Base-by-base conservation (phyloP, 2,797 vertebrate species). In the Sternotherus odoratus region DNA sequence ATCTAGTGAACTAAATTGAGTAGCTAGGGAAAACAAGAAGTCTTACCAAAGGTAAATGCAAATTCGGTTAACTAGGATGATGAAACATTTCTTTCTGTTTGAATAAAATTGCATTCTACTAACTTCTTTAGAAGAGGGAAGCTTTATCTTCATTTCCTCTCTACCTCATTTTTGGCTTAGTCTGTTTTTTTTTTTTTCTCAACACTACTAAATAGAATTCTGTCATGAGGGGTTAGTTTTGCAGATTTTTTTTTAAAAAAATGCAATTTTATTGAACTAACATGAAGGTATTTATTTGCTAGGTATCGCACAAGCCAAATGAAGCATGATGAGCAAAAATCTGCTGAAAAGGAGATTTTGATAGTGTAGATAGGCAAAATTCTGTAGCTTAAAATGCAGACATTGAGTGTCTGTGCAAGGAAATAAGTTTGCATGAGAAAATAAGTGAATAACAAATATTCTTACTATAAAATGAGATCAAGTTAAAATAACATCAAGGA, bases 231-330 rank as follows among this genome's bases (percentile, higher is more conserved):
- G 46, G 3, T 86, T 94, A 88, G 82, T 93, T 95, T 94, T 91
- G 2, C 79, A 85, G 7, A 33, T 91, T 94, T 90, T 88, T 82
- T 57, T 60, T 4, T 30, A 54, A 48, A 91, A 83, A 88, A 57
- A n/a, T 74, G 23, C 1, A 12, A 90, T 88, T 97, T 96, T 91
- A 96, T 89, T 84, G 2, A 8, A 39, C 48, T 92, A 1, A 91
- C 92, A 69, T 94, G 92, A 87, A 94, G 24, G 66, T 93, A 89
- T 90, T 95, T 94, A 78, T 79, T 92, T 21, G 75, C 33, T 63
- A 87, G 49, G 74, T 92, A 87, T 91, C 83, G 94, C 91, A 93
- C 94, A 81, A 95, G 90, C 39, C 72, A 92, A 85, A 54, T 85
- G 82, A 92, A 83, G 49, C 66, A 50, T 33, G 26, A 77, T 28